Base-by-base conservation (phyloP, 1,140 invertebrate genomes). In the Ylistrum balloti region DNA sequence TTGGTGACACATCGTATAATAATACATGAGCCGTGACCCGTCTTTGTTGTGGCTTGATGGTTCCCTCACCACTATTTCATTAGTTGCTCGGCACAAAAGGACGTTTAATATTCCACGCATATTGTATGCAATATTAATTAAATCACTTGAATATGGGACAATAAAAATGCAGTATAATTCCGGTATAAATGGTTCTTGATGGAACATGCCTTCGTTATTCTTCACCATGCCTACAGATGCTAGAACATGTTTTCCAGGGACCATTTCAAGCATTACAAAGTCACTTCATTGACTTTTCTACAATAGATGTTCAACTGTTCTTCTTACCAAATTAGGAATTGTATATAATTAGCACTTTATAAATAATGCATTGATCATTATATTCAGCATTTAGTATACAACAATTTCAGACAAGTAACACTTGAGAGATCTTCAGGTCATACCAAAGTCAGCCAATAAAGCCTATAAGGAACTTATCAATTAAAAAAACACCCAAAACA, bases 61-160 rank as follows among this genome's bases (percentile, higher is more conserved):
- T 17, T 74, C n/a, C 56, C 56, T 74, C 56, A 28, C 56, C n/a
- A 74, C 22, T 74, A 28, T 74, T 74, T 74, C 56, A 74, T 74
- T 74, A 74, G 56, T n/a, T 17, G 56, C 15, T 5, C 56, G 0
- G n/a, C 56, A 74, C 56, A 74, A 74, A 74, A 74, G n/a, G 56
- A 74, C 56, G 56, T 28, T 74, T 74, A 74, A 74, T 74, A 28
- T 74, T 28, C 56, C 56, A 74, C 17, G 56, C 56, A 74, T 74
- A 74, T 74, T 74, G 56, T 74, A 74, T 74, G 56, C 56, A 28
- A 7, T 74, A 74, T 74, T 74, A 74, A 74, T 74, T 74, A 74
- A 74, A 74, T 74, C 56, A 74, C 56, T 74, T 74, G 15, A 74
- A 74, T 74, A 74, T 11, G n/a, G 56, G n/a, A 74, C 56, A 74